A percentile compares a stretch with the other conserved stretches of the same genome.
Conservation (phyloP, 2,888 invertebrate species). For the Pemphredon lugubris region DNA sequence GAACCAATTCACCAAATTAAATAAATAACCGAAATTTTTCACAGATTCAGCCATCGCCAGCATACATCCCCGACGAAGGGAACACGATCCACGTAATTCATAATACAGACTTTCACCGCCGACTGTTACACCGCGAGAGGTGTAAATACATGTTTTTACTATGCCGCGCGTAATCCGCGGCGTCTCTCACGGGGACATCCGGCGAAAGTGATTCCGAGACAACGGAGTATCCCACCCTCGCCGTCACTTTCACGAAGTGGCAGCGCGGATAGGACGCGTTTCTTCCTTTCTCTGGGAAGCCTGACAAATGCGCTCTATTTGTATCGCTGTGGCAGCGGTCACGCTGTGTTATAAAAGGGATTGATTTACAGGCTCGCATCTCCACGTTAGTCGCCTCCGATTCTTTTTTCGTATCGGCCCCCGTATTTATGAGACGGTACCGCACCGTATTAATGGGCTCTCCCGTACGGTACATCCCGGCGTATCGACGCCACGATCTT, state of each 20-base stretch:
- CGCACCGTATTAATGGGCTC: slow-evolving; percentile 57
- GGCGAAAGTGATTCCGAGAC: too few relatives aligned
- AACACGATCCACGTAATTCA: too few relatives aligned
- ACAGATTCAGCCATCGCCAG: too few relatives aligned
- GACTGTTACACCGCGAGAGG: too few relatives aligned
- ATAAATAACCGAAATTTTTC: too few relatives aligned
- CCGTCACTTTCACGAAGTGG: slow-evolving; percentile 31
- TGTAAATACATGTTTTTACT: too few relatives aligned
- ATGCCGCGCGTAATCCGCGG: too few relatives aligned
- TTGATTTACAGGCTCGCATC: slow-evolving; percentile 58
- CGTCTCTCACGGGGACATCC: too few relatives aligned
- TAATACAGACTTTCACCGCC: too few relatives aligned
- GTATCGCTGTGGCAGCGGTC: slow-evolving; percentile 17
- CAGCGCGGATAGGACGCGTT: slow-evolving; percentile 37
- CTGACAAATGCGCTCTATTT: slow-evolving; percentile 58
- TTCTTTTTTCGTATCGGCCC: slow-evolving; percentile 56
- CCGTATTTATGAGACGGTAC: slow-evolving; percentile 59
- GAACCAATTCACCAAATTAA: too few relatives aligned
- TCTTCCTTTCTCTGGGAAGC: slow-evolving; percentile 30
- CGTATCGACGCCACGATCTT: slow-evolving; percentile 59
- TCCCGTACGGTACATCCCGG: slow-evolving; percentile 36
- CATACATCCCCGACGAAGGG: too few relatives aligned
- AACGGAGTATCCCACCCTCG: too few relatives aligned
- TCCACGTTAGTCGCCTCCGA: slow-evolving; percentile 19
- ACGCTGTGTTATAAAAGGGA: slow-evolving; percentile 36